Base-by-base conservation (phyloP, 2,797 vertebrate genomes). In the Sebastes paucispinis region DNA sequence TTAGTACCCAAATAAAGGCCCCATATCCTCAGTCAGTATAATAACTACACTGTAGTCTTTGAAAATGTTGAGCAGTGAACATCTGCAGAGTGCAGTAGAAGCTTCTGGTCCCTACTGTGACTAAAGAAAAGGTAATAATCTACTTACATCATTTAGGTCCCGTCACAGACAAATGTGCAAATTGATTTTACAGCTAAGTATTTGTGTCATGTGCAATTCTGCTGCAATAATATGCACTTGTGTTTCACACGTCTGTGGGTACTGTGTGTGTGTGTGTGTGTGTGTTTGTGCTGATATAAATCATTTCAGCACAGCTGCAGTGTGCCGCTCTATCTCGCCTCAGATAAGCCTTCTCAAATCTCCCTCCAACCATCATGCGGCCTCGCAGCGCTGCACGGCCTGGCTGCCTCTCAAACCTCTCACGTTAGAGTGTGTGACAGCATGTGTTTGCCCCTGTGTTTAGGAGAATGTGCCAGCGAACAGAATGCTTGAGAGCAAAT, bases 251-350 rank as follows among this genome's bases (percentile, higher is more conserved):
- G 73, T 85, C 79, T 69, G 66, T 82, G 79, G 69, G 81, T 66
- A 31, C 13, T 4, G 80, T 80, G 82, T 69, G 80, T 79, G 67
- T 87, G 77, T 85, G 77, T 87, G 73, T 93, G 32, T 36, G 67
- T 87, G 77, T 87, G 73, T 93, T 79, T 93, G 67, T 93, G 82
- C 85, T 29, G 73, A 80, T 89, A 93, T 96, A 95, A 96, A 96
- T 96, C 95, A 96, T 94, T 94, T 96, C 93, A 93, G 92, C 95
- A 91, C 95, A 96, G 95, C 95, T 96, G 95, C 91, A 88, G 87
- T 90, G 83, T 82, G 87, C 86, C 63, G 83, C 91, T 91, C 92
- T 83, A 91, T 95, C 94, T 92, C 85, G 94, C 91, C 93, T 88
- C 68, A 92, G 94, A 95, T 95, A 94, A 96, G 94, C 93, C 95